These are phyloP conservation scores for Diarsia rubi DNA, from an alignment of 2,888 invertebrate genomes.

Conservation along the genomic window DNA sequence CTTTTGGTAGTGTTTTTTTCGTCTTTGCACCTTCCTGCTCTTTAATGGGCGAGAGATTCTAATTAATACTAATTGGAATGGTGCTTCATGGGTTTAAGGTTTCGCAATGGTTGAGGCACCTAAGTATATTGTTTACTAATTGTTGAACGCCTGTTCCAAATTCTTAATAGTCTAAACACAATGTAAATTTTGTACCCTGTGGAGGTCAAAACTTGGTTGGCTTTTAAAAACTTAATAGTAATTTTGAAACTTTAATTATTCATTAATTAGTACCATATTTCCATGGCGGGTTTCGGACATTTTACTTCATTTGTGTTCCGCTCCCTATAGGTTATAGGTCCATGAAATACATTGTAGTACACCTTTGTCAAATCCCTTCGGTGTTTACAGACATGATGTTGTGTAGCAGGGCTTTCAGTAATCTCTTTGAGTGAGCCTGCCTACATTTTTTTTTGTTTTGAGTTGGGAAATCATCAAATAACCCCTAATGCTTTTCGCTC, in stretches of 20 bases:
- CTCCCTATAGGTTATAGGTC: no score
- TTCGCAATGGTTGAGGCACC: not conserved
- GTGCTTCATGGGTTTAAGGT: conserved; percentile 24
- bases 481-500: no score
- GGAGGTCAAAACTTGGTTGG: not conserved
- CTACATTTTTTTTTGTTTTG: no score
- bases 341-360: no score
- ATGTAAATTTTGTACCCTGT: not conserved
- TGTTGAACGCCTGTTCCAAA: not conserved
- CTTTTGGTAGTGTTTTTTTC: conserved; percentile 33
- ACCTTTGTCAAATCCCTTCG: no score
- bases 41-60: conserved; percentile 44
- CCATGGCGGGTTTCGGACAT: not conserved
- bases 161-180: not conserved
- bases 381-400: not conserved
- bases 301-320: not conserved
- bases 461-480: no score
- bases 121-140: conserved; percentile 25
- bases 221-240: not conserved
- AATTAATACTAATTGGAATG: conserved; percentile 53
- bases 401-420: not conserved
- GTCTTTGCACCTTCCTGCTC: conserved; percentile 30
- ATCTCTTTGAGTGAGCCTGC: not conserved
- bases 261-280: not conserved
- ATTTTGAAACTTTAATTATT: not conserved